Percentiles rank a stretch among this genome's conserved stretches.
phyloP scores from a whole-genome alignment of 2,797 vertebrate genomes.

The Gymnopithys bicolor region DNA sequence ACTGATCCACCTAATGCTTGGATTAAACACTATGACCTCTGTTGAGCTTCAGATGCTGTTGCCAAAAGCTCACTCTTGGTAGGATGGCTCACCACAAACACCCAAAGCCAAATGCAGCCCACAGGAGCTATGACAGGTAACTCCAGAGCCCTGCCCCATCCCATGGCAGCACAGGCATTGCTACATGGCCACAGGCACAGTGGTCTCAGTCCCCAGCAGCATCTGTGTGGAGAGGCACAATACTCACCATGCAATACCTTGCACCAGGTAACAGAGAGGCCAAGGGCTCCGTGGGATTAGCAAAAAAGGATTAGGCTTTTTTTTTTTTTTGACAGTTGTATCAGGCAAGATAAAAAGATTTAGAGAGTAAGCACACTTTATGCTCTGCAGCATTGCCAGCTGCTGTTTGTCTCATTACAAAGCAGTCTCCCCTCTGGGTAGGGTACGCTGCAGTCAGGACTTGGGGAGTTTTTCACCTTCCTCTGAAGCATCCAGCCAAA shows the following conservation, averaged over 20 bases:
- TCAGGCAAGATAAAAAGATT: not conserved
- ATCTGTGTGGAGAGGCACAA: not conserved
- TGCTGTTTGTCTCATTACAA: not conserved
- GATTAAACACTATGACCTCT: not conserved
- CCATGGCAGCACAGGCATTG: accelerated
- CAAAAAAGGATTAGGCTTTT: not conserved
- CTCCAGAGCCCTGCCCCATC: not conserved
- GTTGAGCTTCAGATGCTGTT: not conserved
- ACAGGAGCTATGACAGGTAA: accelerated
- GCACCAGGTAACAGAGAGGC: not conserved
- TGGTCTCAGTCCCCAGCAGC: not conserved
- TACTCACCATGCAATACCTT: not conserved
- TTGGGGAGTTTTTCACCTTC: constrained; percentile 48
- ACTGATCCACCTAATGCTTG: not conserved
- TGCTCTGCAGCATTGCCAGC: not conserved
- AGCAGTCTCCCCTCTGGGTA: not conserved
- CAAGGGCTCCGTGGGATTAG: not conserved
- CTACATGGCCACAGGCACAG: accelerated
- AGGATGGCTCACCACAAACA: not conserved
- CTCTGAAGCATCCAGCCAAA: constrained; percentile 67
- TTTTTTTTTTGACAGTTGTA: not conserved
- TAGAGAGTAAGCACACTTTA: not conserved
- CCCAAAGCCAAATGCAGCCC: not conserved
- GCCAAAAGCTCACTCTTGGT: not conserved
- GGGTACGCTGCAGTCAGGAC: not conserved